Percentiles rank a stretch among this genome's conserved stretches.
phyloP scores from a whole-genome alignment of 2,113 vertebrate genomes.

The Gobiocypris rarus region DNA sequence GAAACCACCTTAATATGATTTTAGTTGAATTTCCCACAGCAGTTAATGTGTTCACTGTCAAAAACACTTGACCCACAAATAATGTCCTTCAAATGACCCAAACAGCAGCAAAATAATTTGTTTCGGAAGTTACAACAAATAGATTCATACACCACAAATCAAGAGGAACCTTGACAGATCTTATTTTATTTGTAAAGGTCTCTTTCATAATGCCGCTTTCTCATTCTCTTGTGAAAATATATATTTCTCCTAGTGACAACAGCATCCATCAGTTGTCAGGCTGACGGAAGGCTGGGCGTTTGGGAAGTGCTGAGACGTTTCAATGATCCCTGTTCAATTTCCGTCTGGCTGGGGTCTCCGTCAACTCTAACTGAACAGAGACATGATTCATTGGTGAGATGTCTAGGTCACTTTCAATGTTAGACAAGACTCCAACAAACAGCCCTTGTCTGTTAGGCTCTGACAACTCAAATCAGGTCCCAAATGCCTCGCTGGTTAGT shows the following conservation, averaged over 20 bases:
- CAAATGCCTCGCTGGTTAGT: background rate
- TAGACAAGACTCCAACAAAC: background rate
- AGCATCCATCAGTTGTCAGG: conserved; percentile 67
- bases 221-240: conserved; percentile 58
- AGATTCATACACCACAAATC: background rate
- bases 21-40: too few relatives aligned
- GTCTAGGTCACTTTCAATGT: conserved; percentile 50
- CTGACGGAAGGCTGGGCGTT: conserved; percentile 58
- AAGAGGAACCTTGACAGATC: conserved; percentile 31
- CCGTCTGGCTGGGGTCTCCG: conserved; percentile 63
- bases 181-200: conserved; percentile 52
- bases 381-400: conserved; percentile 66
- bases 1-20: background rate
- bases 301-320: conserved; percentile 63
- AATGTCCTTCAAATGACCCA: conserved; percentile 27
- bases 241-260: conserved; percentile 65
- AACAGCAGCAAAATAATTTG: background rate
- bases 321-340: conserved; percentile 71
- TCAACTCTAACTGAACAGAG: conserved; percentile 54
- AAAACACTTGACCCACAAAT: conserved; percentile 33
- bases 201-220: conserved; percentile 54
- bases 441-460: background rate
- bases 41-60: background rate
- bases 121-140: background rate
- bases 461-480: background rate